Conservation (phyloP, 2,888 invertebrate genomes). For the Cephus spinipes region DNA sequence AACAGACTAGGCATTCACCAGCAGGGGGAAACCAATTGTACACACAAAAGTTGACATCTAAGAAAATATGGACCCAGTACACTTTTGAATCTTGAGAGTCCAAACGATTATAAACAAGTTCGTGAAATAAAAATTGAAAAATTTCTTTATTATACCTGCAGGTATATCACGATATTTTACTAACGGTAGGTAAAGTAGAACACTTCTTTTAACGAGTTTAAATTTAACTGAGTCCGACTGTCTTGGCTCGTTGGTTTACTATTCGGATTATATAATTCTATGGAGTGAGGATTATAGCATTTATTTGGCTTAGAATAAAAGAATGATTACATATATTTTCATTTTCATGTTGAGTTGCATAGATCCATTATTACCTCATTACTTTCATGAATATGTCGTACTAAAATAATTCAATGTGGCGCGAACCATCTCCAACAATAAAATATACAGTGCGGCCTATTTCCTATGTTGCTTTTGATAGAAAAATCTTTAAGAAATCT, state of each 20-base stretch:
- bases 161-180: background rate
- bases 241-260: background rate
- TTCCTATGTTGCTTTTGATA: background rate
- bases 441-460: background rate
- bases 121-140: background rate
- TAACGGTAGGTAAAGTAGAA: background rate
- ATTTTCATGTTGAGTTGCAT: background rate
- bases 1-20: background rate
- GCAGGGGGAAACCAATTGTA: background rate
- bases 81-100: background rate
- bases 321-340: conserved; percentile 1
- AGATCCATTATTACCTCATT: background rate
- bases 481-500: background rate
- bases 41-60: background rate
- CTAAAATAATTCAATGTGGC: conserved; percentile 1
- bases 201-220: background rate
- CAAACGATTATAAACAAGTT: background rate
- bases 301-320: background rate
- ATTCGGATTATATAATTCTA: background rate
- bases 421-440: conserved; percentile 1
- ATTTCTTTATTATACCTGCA: background rate
- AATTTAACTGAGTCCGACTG: background rate
- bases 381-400: background rate
- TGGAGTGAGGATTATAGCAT: background rate
- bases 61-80: background rate